Percentiles rank a stretch among this genome's conserved stretches.
phyloP scores from a whole-genome alignment of 2,888 invertebrate genomes.

The Heliconius aoede region DNA sequence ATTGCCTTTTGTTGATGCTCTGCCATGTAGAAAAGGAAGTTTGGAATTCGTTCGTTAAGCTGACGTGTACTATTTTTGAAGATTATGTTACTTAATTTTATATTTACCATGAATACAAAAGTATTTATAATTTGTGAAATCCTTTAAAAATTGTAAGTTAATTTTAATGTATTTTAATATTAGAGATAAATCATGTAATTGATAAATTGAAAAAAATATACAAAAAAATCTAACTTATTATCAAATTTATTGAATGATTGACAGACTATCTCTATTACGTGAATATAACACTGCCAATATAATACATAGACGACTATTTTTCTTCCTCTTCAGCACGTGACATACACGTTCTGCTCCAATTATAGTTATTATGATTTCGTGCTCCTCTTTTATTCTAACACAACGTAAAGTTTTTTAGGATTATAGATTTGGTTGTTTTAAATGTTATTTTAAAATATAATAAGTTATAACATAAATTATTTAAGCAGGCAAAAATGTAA shows the following conservation, averaged over 20 bases:
- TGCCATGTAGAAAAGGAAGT: conserved; percentile 45
- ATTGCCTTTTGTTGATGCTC: conserved; percentile 70
- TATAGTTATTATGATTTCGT: neutral
- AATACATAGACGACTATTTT: conserved; percentile 8
- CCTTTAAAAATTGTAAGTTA: no score
- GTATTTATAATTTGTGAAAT: no score
- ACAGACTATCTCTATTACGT: neutral
- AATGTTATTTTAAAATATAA: no score
- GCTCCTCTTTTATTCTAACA: neutral
- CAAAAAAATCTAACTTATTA: neutral
- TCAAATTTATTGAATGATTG: neutral
- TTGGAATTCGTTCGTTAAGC: conserved; percentile 33
- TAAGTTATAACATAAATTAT: no score
- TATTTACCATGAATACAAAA: neutral
- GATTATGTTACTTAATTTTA: neutral
- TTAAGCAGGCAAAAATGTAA: neutral
- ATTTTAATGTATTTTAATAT: neutral
- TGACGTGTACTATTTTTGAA: neutral
- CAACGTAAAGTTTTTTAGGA: neutral
- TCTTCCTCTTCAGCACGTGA: conserved; percentile 5
- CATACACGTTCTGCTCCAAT: neutral
- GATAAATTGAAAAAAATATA: neutral
- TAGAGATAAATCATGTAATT: neutral
- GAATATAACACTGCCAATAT: neutral
- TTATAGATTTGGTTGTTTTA: neutral